Conservation (phyloP, 2,888 invertebrate genomes). For the Lycophotia porphyrea region DNA sequence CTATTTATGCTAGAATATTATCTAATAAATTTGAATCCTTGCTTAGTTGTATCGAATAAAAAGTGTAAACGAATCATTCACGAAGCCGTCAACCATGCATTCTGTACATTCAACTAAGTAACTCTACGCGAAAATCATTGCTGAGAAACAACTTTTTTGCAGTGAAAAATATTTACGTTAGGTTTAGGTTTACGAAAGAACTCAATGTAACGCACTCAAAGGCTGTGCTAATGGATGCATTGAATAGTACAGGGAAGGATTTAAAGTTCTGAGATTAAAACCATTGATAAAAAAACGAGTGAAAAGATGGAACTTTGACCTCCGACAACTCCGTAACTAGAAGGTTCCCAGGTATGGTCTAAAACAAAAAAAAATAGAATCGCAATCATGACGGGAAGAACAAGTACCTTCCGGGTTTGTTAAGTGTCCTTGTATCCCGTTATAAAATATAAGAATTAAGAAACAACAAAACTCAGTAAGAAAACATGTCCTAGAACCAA, state of each 20-base stretch:
- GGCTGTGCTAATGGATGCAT: background rate
- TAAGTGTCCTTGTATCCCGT: background rate
- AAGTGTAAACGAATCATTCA: background rate
- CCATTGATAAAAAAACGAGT: background rate
- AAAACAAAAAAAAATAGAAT: background rate
- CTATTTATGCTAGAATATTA: constrained; percentile 15
- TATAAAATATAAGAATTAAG: background rate
- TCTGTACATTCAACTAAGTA: background rate
- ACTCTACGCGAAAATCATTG: background rate
- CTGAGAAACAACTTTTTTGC: background rate
- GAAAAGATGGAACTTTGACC: background rate
- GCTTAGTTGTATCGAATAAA: background rate
- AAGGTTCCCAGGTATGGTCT: background rate
- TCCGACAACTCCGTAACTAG: background rate
- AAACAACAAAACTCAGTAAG: background rate
- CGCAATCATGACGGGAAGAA: background rate
- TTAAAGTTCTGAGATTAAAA: background rate
- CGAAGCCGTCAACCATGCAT: background rate
- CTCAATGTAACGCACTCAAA: background rate
- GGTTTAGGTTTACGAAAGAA: background rate
- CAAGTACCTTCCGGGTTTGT: background rate
- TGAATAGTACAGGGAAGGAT: background rate
- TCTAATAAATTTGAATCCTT: background rate
- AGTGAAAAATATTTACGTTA: background rate
- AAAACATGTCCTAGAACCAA: background rate